Evolutionary conservation across 2,888 invertebrate genomes (phyloP).

Genomic region (Panorpa germanica): DNA sequence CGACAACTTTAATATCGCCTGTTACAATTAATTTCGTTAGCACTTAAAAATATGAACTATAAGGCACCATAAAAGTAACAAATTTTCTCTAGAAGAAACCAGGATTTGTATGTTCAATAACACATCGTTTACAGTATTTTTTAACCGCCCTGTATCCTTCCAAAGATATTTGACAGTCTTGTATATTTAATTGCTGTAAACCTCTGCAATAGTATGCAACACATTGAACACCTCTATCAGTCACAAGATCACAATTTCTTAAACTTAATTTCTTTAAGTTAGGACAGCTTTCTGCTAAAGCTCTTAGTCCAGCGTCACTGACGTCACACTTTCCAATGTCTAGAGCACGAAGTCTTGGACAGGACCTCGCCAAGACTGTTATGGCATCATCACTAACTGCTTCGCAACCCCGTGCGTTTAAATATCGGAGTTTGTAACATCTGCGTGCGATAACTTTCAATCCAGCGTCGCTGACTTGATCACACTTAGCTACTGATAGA

Average conservation of each 20-base stretch:
- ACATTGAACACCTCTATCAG: slow-evolving; percentile 73
- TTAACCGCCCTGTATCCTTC: slow-evolving; percentile 83
- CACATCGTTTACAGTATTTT: slow-evolving; percentile 79
- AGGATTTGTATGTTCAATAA: slow-evolving; percentile 90
- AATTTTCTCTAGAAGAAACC: slow-evolving; percentile 51
- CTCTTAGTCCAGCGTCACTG: slow-evolving; percentile 71
- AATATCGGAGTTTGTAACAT: slow-evolving; percentile 73
- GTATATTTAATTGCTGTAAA: slow-evolving; percentile 79
- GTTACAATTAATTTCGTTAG: background rate
- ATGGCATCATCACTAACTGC: slow-evolving; percentile 88
- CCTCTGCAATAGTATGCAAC: slow-evolving; percentile 81
- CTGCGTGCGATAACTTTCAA: slow-evolving; percentile 69
- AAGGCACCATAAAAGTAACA: no score
- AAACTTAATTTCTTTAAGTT: slow-evolving; percentile 79
- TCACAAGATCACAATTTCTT: slow-evolving; percentile 78
- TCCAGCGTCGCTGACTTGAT: slow-evolving; percentile 79
- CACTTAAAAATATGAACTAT: slow-evolving; percentile 6
- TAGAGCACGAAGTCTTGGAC: slow-evolving; percentile 67
- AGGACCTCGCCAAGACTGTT: slow-evolving; percentile 67
- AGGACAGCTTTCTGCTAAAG: slow-evolving; percentile 74
- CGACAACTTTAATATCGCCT: background rate
- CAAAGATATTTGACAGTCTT: slow-evolving; percentile 78
- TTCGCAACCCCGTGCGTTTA: slow-evolving; percentile 84
- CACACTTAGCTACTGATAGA: slow-evolving; percentile 86
- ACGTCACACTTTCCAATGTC: slow-evolving; percentile 90